Percentiles rank a stretch among this genome's conserved stretches.
phyloP scores from a whole-genome alignment of 1,140 invertebrate species.

The Procambarus virginalis region DNA sequence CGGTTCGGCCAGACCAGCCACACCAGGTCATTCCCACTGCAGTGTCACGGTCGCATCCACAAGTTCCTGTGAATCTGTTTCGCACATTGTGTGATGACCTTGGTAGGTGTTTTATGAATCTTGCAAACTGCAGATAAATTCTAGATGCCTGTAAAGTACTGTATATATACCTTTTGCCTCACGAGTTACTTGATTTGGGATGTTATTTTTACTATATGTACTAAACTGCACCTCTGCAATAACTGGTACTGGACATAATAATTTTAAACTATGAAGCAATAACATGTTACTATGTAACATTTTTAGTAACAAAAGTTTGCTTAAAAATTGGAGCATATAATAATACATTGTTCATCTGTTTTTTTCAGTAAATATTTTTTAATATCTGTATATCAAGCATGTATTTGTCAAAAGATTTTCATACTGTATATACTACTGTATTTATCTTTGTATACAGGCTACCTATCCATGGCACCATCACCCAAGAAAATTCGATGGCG shows the following conservation, averaged over 20 bases:
- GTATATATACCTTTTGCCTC: too few species aligned
- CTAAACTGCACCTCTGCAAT: too few species aligned
- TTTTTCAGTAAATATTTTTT: too few species aligned
- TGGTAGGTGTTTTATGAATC: conserved; percentile 68
- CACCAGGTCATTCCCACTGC: background rate
- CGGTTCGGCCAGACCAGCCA: conserved; percentile 37
- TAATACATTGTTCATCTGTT: too few species aligned
- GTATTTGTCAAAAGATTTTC: background rate
- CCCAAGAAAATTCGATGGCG: conserved; percentile 53
- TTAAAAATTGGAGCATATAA: too few species aligned
- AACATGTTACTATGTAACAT: too few species aligned
- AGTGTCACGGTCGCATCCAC: conserved; percentile 21
- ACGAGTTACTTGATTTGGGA: too few species aligned
- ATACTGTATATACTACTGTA: background rate
- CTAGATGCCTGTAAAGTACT: too few species aligned
- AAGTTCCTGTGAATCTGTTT: conserved; percentile 31
- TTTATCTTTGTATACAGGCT: conserved; percentile 20
- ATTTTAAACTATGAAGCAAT: too few species aligned
- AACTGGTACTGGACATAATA: too few species aligned
- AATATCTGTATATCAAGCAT: background rate
- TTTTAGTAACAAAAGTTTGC: too few species aligned
- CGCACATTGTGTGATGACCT: conserved; percentile 53
- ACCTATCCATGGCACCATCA: conserved; percentile 38
- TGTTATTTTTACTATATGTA: too few species aligned
- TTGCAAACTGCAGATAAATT: background rate